These are phyloP conservation scores for Brachylomia viminalis DNA, from an alignment of 2,888 invertebrate genomes.

Conservation along the genomic window DNA sequence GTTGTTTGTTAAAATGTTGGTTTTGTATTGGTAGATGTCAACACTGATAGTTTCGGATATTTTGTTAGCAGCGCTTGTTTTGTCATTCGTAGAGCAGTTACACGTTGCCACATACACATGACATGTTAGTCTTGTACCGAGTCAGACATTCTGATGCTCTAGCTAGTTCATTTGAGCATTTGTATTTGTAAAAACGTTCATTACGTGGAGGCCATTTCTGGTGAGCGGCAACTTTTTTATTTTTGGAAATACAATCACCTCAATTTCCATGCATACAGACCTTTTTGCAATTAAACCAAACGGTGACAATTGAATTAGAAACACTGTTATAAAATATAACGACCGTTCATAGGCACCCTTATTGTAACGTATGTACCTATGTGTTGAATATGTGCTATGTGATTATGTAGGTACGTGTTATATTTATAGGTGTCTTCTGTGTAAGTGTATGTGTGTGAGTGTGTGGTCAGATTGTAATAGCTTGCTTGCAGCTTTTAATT, in stretches of 20 bases:
- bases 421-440: neutral
- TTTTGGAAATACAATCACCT: slow-evolving; percentile 26
- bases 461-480: slow-evolving; percentile 30
- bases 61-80: neutral
- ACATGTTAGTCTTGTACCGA: neutral
- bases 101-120: neutral
- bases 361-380: neutral
- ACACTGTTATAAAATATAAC: slow-evolving; percentile 30
- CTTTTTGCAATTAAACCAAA: slow-evolving; percentile 31
- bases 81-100: neutral
- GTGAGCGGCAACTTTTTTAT: neutral
- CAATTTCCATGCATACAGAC: neutral
- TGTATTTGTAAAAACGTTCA: neutral
- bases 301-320: slow-evolving; percentile 45
- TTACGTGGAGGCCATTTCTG: neutral
- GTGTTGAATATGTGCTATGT: neutral
- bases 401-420: neutral
- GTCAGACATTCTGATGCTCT: neutral
- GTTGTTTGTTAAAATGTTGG: slow-evolving; percentile 7
- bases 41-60: neutral
- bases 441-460: neutral
- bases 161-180: neutral
- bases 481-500: slow-evolving; percentile 41
- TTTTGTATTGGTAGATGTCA: neutral
- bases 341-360: neutral